Base-by-base conservation (phyloP, 2,113 vertebrate species). In the Dicaeum eximium region DNA sequence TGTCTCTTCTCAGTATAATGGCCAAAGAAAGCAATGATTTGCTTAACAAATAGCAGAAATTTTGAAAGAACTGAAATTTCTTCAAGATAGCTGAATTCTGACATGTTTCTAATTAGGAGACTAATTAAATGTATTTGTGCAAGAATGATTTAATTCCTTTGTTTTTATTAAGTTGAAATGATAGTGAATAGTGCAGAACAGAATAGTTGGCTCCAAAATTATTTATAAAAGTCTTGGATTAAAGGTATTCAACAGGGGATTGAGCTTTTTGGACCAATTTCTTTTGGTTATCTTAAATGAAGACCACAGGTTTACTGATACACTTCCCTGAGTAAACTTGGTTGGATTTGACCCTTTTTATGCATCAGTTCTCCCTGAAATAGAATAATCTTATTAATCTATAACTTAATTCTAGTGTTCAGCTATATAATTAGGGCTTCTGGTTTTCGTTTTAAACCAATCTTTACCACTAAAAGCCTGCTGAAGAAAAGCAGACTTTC, bases 361-460 rank as follows among this genome's bases (percentile, higher is more conserved):
- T 61, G 54, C 75, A 71, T 88, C 15, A 22, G 20, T 74, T 37
- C 72, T 90, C 37, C 44, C n/a, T 80, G 82, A 78, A 96, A 83
- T 58, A 86, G 66, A 93, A 80, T 47, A 90, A 65, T 86, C 66
- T 73, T 80, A 51, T 14, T 86, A 90, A 70, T 90, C 85, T 88
- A 40, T 88, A 95, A 80, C 56, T 80, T 96, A 96, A 95, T 93
- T 95, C 60, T 71, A 95, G 74, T 94, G 90, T 94, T 91, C 91
- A 94, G 40, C 80, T 95, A 71, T 94, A 77, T 97, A 96, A 97
- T 97, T 97, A 94, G 92, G 95, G 86, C 90, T 97, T 97, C 85
- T 95, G 96, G 93, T 93, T 95, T 95, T 94, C 0, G 0, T 95
- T 96, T 96, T 84, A 91, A 95, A 96, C 92, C 92, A 81, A 10